phyloP scores from a whole-genome alignment of 2,888 invertebrate genomes.

The Caenorhabditis afra region DNA sequence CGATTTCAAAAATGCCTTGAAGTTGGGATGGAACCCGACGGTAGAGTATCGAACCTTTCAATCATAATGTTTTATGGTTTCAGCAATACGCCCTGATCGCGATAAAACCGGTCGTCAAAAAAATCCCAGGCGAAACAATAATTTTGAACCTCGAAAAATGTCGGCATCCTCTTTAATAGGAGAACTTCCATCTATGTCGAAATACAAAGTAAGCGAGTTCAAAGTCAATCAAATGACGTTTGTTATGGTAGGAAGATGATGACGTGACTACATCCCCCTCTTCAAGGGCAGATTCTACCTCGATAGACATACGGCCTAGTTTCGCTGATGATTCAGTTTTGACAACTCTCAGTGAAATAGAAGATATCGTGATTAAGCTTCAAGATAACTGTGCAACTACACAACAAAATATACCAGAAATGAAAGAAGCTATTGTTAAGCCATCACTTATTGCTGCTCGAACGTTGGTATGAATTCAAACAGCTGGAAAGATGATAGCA shows the following conservation, averaged over 20 bases:
- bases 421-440: conserved; percentile 61
- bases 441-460: conserved; percentile 65
- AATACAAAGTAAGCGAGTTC: conserved; percentile 12
- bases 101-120: conserved; percentile 80
- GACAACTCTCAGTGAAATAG: conserved; percentile 75
- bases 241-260: conserved; percentile 57
- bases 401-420: conserved; percentile 35
- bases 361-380: conserved; percentile 70
- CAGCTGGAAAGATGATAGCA: not conserved
- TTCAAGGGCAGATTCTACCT: conserved; percentile 52
- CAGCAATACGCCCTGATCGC: conserved; percentile 79
- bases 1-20: conserved; percentile 79
- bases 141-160: conserved; percentile 45
- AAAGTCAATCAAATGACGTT: not conserved
- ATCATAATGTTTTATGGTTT: conserved; percentile 7
- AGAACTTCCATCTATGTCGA: conserved; percentile 54
- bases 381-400: conserved; percentile 53
- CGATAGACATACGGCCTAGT: conserved; percentile 39
- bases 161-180: conserved; percentile 51
- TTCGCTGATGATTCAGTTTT: conserved; percentile 67
- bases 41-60: conserved; percentile 24
- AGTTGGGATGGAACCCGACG: conserved; percentile 80
- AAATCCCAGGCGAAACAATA: conserved; percentile 73
- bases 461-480: conserved; percentile 49
- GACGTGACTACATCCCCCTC: conserved; percentile 52